Evolutionary conservation across 2,797 vertebrate species (phyloP), one percentile per base, ranked within the genome.

Genomic region (Phyllotis vaccarum): DNA sequence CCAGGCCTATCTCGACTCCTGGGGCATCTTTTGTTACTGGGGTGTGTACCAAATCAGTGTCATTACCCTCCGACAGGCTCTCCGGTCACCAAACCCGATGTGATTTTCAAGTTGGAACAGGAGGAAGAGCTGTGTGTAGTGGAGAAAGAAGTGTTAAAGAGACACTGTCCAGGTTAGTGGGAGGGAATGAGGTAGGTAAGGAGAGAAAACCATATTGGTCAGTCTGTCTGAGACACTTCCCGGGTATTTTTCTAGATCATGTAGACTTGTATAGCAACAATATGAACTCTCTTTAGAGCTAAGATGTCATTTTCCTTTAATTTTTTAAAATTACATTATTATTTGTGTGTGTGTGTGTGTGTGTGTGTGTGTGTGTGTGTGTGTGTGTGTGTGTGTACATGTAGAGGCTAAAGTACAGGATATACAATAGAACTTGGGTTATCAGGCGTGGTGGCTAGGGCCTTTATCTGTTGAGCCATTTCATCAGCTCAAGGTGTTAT

Each of bases 51-150:
- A 87, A 31, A 88, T 66, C 27, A 27, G 29, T 93, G 40, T 91
- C 58, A 52, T 40, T 93, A 81, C 13, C 29, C 24, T 72, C 72
- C 76, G 31, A 68, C 62, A 98, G 97, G 97, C 43, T 94, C n/a
- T 58, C 97, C 97, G 54, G 95, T 97, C 54, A 95, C 88, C 79
- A 98, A 97, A 93, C 97, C 97, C 49, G 96, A 97, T 85, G 96
- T 98, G 89, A 98, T 98, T 92, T 98, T 97, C 92, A 97, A 98
- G 83, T 70, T 98, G 96, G 97, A 98, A 72, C 95, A 96, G 91
- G 94, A 97, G 95, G 93, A 96, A 95, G 94, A 93, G 70, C 97
- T 96, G 29, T 98, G 97, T 92, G 64, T 94, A 40, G 52, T 58
- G 3, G 95, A 96, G 34, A 95, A 94, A 92, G 95, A 95, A 24